Conservation (phyloP, 2,888 invertebrate species). For the Metalampra italica region DNA sequence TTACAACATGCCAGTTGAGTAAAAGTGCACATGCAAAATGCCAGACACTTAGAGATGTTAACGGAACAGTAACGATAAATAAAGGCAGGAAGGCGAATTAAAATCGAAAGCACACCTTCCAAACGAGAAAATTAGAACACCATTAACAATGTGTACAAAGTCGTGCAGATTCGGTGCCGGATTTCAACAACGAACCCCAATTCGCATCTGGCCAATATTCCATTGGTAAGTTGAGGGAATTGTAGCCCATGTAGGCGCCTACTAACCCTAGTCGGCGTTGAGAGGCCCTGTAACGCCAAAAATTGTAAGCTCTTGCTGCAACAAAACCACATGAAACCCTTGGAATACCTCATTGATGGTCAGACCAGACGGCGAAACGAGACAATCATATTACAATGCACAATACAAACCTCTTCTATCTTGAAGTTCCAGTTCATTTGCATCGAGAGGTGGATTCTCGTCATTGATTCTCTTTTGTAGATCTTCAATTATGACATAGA, state of each 20-base stretch:
- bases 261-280: constrained; percentile 59
- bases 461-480: constrained; percentile 87
- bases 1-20: neutral
- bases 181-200: constrained; percentile 78
- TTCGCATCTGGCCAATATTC: constrained; percentile 80
- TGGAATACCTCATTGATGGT: constrained; percentile 47
- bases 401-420: constrained; percentile 81
- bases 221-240: constrained; percentile 75
- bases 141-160: constrained; percentile 29
- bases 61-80: neutral
- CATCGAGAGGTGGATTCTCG: constrained; percentile 86
- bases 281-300: constrained; percentile 77
- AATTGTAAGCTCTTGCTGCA: constrained; percentile 78
- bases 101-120: constrained; percentile 9
- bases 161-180: constrained; percentile 42
- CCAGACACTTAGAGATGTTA: constrained; percentile 9
- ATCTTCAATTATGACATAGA: constrained; percentile 86
- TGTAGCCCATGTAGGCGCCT: constrained; percentile 74
- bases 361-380: neutral
- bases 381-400: neutral
- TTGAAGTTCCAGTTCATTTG: constrained; percentile 82
- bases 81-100: constrained; percentile 4
- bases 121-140: constrained; percentile 30
- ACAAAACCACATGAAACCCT: constrained; percentile 62
- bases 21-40: constrained; percentile 12